Base-by-base conservation (phyloP, 2,113 vertebrate genomes). In the Burhinus bistriatus region DNA sequence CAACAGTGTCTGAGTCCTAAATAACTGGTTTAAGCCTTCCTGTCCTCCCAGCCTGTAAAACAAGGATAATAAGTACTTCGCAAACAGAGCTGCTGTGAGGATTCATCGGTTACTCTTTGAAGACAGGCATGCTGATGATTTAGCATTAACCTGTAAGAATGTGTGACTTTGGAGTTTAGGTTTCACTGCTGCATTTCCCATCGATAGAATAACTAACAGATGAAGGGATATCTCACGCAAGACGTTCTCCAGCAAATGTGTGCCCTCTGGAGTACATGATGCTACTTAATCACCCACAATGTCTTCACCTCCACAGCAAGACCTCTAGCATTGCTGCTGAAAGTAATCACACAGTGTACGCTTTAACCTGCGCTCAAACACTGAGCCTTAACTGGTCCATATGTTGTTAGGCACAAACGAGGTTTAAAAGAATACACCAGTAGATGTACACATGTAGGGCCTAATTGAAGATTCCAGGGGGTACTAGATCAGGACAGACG, bases 351-450 rank as follows among this genome's bases (percentile, higher is more conserved):
- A 5, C 3, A 6, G 19, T 2, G 8, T 38, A 54, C 2, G 1
- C 34, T 82, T 90, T 52, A 76, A 54, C 27, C 47, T 36, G 45
- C 1, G 0, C 38, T 51, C 71, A 65, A 52, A 59, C 6, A 6
- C 44, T 20, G 18, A 44, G 3, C 6, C 13, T 45, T 72, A 36
- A 21, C 12, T 19, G 8, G 0, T 65, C 80, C 21, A 7, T 29
- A 32, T 5, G 8, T 15, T 0, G 0, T 36, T 52, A 82, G 30
- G 47, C 9, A 1, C 65, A 78, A 91, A 61, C 0, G 2, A 59
- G 21, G 40, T 66, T 75, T 90, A 45, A 90, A 87, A 88, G 34
- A 81, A 9, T 29, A 42, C 5, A 11, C 21, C 8, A 27, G 16
- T 27, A 57, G 10, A 52, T 17, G 6, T 15, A 47, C 2, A 3